Evolutionary conservation across 2,888 invertebrate species (phyloP).

Genomic region (Ecliptopera silaceata): DNA sequence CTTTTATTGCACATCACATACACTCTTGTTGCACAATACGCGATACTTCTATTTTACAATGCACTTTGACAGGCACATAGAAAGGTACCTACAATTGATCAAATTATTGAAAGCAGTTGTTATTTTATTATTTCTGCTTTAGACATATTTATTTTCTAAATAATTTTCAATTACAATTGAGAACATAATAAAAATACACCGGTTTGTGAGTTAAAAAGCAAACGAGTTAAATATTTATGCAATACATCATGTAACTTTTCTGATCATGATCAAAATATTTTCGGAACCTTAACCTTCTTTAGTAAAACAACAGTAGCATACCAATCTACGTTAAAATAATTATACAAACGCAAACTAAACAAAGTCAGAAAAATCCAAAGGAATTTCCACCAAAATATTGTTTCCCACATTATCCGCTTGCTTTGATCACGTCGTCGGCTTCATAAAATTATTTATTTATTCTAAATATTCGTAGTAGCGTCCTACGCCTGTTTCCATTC

Average conservation of each 20-base stretch:
- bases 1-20: too few relatives aligned
- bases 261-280: not conserved
- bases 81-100: too few relatives aligned
- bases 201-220: too few relatives aligned
- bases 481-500: constrained; percentile 31
- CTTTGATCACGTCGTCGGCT: constrained; percentile 18
- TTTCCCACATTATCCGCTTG: constrained; percentile 20
- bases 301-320: not conserved
- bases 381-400: constrained; percentile 5
- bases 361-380: not conserved
- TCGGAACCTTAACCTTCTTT: not conserved
- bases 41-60: too few relatives aligned
- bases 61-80: too few relatives aligned
- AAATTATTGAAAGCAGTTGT: too few relatives aligned
- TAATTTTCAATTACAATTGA: too few relatives aligned
- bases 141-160: too few relatives aligned
- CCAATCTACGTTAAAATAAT: not conserved
- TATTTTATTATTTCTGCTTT: too few relatives aligned
- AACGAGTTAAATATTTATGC: too few relatives aligned
- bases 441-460: constrained; percentile 25
- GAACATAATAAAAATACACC: too few relatives aligned
- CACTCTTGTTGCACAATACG: too few relatives aligned
- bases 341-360: not conserved
- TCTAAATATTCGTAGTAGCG: constrained; percentile 29
- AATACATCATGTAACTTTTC: not conserved